Conservation (phyloP, 2,797 vertebrate genomes). For the Enteromius afrohamiltoni region DNA sequence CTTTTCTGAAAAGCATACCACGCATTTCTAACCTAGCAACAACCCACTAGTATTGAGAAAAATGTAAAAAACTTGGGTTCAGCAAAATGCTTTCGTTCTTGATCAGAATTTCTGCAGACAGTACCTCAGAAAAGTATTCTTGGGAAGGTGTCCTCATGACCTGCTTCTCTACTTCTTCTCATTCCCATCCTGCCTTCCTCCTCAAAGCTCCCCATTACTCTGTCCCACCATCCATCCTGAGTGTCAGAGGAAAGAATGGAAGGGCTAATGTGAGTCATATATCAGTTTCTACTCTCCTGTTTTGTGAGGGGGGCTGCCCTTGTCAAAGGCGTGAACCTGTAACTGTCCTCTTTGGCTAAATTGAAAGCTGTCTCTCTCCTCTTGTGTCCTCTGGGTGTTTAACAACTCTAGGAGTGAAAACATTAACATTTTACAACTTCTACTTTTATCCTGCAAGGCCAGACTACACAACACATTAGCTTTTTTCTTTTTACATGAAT, state of each 20-base stretch:
- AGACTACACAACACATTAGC: conserved; percentile 14
- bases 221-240: conserved; percentile 11
- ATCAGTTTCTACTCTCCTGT: conserved; percentile 31
- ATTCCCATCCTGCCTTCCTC: conserved; percentile 14
- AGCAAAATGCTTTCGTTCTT: neutral
- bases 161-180: conserved; percentile 5
- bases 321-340: conserved; percentile 28
- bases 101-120: neutral
- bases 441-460: conserved; percentile 22
- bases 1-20: neutral
- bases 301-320: conserved; percentile 26
- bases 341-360: conserved; percentile 22
- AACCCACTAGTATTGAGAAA: neutral
- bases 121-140: conserved; percentile 9
- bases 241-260: conserved; percentile 20
- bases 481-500: neutral
- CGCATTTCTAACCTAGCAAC: neutral
- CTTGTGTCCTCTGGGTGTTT: conserved; percentile 30
- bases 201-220: conserved; percentile 23
- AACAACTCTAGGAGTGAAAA: conserved; percentile 27
- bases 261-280: conserved; percentile 11
- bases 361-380: conserved; percentile 31
- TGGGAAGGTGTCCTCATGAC: conserved; percentile 4
- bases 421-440: conserved; percentile 34
- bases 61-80: neutral